A percentile compares a stretch with the other conserved stretches of the same genome.
phyloP scores from a whole-genome alignment of 2,797 vertebrate species.

The Rhodeus uyekii region DNA sequence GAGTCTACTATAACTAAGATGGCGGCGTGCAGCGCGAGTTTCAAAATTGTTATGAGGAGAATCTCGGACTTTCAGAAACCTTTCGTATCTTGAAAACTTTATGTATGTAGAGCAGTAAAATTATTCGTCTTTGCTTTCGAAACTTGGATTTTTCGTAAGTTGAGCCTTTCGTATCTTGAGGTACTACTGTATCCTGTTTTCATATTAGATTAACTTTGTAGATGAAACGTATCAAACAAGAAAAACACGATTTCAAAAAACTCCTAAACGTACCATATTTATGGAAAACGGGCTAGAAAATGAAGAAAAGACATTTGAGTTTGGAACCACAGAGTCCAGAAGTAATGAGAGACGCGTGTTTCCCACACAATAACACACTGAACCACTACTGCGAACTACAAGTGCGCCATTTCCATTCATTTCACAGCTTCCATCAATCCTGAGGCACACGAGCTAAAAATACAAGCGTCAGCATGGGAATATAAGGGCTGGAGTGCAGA shows the following conservation, averaged over 20 bases:
- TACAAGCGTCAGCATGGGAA: not conserved
- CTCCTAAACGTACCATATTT: not conserved
- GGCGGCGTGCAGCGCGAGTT: too few species aligned
- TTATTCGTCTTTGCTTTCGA: too few species aligned
- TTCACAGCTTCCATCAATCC: not conserved
- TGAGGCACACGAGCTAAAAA: not conserved
- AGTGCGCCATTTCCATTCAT: not conserved
- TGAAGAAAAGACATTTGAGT: not conserved
- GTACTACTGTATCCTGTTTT: too few species aligned
- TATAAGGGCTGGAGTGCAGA: not conserved
- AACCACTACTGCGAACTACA: slow-evolving; percentile 5
- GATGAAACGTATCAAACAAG: not conserved
- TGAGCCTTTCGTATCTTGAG: too few species aligned
- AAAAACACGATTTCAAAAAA: not conserved
- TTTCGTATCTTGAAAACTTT: too few species aligned
- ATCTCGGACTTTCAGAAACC: too few species aligned
- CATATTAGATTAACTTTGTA: not conserved
- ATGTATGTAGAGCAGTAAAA: too few species aligned
- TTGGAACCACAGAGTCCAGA: not conserved
- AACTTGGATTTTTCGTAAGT: too few species aligned
- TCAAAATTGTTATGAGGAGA: too few species aligned
- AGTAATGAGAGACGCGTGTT: slow-evolving; percentile 9
- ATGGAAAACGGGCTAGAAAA: not conserved
- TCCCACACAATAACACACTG: not conserved
- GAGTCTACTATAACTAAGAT: too few species aligned